A percentile compares a stretch with the other conserved stretches of the same genome.
Conservation (phyloP, 2,113 vertebrate species). For the Turnix velox region DNA sequence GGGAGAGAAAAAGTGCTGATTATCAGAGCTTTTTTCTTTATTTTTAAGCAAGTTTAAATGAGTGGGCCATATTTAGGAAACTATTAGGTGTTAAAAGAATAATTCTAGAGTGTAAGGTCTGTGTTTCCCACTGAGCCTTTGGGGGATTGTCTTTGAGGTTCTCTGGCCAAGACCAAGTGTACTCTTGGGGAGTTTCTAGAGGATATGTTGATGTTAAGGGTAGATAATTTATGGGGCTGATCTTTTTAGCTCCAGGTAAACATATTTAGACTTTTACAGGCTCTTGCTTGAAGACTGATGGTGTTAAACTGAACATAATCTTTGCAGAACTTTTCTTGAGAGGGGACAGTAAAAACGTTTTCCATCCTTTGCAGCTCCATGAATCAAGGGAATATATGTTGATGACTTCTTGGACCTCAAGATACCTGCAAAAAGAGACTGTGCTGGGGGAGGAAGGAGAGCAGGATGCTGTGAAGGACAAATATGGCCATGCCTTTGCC, state of each 20-base stretch:
- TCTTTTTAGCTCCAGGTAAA: not conserved
- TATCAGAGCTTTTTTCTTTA: not conserved
- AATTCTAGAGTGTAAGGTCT: not conserved
- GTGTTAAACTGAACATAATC: not conserved
- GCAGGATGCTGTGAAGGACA: too few species aligned
- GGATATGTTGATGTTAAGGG: not conserved
- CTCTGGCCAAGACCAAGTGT: not conserved
- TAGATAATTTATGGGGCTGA: not conserved
- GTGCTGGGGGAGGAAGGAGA: not conserved
- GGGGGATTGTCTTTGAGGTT: not conserved
- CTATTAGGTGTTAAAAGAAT: not conserved
- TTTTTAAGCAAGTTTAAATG: not conserved
- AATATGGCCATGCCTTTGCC: not conserved
- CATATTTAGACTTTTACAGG: not conserved
- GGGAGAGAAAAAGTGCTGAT: constrained; percentile 18
- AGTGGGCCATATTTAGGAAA: not conserved
- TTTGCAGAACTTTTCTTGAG: not conserved
- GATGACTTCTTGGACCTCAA: not conserved
- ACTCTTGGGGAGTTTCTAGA: not conserved
- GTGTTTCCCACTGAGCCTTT: not conserved
- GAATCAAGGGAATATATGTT: not conserved
- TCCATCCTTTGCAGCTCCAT: not conserved
- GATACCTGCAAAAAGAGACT: not conserved
- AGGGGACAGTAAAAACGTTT: not conserved
- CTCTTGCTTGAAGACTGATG: not conserved